Percentiles rank a stretch among this genome's conserved stretches.
Conservation (phyloP, 2,113 vertebrate species). For the Casuarius casuarius region DNA sequence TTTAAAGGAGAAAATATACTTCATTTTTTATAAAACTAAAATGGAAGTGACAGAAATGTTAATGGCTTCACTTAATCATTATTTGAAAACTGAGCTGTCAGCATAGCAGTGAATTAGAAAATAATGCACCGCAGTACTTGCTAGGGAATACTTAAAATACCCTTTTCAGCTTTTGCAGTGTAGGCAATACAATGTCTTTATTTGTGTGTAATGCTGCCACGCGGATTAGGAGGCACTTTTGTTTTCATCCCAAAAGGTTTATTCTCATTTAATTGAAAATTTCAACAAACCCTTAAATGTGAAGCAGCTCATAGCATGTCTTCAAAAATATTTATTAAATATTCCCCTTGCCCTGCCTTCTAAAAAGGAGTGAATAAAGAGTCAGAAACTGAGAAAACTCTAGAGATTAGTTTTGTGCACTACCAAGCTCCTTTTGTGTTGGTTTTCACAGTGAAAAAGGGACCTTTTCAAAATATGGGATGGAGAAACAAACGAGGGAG, state of each 20-base stretch:
- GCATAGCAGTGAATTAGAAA: not conserved
- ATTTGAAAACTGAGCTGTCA: not conserved
- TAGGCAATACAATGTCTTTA: not conserved
- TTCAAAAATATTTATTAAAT: not conserved
- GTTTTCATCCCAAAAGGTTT: slow-evolving; percentile 10
- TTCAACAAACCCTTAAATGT: not conserved
- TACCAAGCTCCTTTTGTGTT: not conserved
- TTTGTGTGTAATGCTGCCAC: not conserved
- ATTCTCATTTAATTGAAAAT: not conserved
- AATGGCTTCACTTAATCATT: not conserved
- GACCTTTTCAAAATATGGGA: rapidly evolving
- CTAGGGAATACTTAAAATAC: not conserved
- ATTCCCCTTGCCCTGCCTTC: not conserved
- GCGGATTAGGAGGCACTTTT: not conserved
- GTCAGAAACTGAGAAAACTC: not conserved
- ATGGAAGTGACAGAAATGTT: not conserved
- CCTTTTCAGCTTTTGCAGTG: not conserved
- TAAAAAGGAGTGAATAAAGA: not conserved
- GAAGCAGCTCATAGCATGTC: not conserved
- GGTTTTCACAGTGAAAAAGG: not conserved
- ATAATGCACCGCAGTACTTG: not conserved
- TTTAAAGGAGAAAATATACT: not conserved
- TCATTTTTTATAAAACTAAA: not conserved
- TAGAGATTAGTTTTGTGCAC: not conserved
- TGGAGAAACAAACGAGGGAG: not conserved